Evolutionary conservation across 2,113 vertebrate genomes (phyloP).

Genomic region (Gasterosteus nipponicus): DNA sequence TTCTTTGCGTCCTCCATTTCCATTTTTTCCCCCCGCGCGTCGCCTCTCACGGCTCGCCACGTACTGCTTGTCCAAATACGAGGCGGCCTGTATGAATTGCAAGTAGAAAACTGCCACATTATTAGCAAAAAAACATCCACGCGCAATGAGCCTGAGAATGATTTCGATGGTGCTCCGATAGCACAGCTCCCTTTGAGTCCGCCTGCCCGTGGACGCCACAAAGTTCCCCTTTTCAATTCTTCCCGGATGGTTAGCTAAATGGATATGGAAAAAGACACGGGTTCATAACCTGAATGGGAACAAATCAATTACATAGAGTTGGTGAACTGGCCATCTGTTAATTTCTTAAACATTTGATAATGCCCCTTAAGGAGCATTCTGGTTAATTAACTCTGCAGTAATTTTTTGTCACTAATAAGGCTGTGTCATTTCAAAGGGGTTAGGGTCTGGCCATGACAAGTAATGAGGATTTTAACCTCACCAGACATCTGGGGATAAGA

Average conservation of each 20-base stretch:
- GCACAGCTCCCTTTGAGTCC: constrained; percentile 30
- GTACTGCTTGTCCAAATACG: constrained; percentile 59
- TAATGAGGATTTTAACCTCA: constrained; percentile 80
- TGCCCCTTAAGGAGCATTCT: constrained; percentile 74
- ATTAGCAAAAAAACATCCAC: constrained; percentile 64
- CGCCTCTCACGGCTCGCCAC: constrained; percentile 41
- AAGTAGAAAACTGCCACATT: constrained; percentile 63
- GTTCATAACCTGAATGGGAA: constrained; percentile 73
- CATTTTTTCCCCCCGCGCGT: constrained; percentile 29
- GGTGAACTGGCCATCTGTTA: constrained; percentile 75
- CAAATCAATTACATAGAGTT: constrained; percentile 81
- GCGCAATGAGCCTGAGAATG: constrained; percentile 54
- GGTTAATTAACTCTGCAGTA: constrained; percentile 78
- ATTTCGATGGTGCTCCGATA: constrained; percentile 51
- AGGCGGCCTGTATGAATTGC: constrained; percentile 56
- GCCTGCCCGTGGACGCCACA: constrained; percentile 53
- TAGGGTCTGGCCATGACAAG: constrained; percentile 65
- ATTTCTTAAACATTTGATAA: constrained; percentile 81
- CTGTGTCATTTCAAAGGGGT: constrained; percentile 78
- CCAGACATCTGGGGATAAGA: constrained; percentile 54
- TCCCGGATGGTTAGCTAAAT: constrained; percentile 64
- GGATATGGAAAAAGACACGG: constrained; percentile 45
- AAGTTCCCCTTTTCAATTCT: constrained; percentile 53
- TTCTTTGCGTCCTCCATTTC: constrained; percentile 49
- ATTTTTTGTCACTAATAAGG: constrained; percentile 80